These are phyloP conservation scores for Girardinichthys multiradiatus DNA, from an alignment of 2,113 vertebrate species.

Conservation along the genomic window DNA sequence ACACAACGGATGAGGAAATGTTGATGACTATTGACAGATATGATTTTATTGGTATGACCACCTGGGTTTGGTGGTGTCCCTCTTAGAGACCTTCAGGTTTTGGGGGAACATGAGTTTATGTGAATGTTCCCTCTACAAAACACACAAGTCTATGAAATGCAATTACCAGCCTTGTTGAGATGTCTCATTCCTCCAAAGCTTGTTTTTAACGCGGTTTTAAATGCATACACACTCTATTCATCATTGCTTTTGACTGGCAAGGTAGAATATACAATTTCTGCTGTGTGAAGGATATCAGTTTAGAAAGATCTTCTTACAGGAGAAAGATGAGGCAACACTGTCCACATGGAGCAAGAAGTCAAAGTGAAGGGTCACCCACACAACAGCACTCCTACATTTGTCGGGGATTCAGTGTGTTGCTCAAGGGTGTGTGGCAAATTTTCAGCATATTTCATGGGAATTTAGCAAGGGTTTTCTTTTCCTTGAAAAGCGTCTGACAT, in stretches of 20 bases:
- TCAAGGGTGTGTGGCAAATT: constrained; percentile 48
- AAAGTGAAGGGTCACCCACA: constrained; percentile 18
- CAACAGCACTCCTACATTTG: constrained; percentile 8
- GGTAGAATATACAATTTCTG: constrained; percentile 8
- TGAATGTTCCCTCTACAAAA: constrained; percentile 46
- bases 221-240: constrained; percentile 18
- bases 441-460: constrained; percentile 50
- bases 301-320: constrained; percentile 1
- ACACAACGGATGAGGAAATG: constrained; percentile 1
- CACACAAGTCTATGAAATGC: constrained; percentile 44
- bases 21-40: constrained; percentile 16
- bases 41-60: too few species aligned
- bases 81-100: constrained; percentile 59
- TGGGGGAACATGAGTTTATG: constrained; percentile 44
- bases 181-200: constrained; percentile 39
- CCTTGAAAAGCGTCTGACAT: constrained; percentile 58
- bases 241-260: constrained; percentile 13
- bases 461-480: constrained; percentile 37
- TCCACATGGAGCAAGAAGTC: constrained; percentile 7
- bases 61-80: constrained; percentile 22
- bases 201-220: constrained; percentile 53
- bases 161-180: constrained; percentile 55
- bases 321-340: constrained; percentile 1
- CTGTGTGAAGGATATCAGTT: constrained; percentile 7
- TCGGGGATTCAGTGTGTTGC: constrained; percentile 19